phyloP scores from a whole-genome alignment of 2,797 vertebrate species.

The Eutrigla gurnardus region DNA sequence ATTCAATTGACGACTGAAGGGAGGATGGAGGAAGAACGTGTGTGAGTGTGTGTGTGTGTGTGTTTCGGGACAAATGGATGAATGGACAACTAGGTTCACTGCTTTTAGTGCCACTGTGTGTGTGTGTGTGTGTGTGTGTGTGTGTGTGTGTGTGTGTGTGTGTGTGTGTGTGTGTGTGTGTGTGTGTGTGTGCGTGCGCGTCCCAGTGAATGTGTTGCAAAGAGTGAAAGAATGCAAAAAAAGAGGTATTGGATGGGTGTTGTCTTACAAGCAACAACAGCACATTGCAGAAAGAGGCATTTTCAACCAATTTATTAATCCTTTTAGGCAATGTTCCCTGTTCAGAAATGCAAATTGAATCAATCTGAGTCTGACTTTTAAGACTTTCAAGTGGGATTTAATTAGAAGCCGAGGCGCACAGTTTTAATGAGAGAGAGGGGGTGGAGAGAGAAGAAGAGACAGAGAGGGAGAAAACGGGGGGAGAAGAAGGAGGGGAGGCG shows the following conservation, averaged over 20 bases:
- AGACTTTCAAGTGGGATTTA: conserved; percentile 90
- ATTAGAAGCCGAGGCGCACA: conserved; percentile 86
- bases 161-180: conserved; percentile 3
- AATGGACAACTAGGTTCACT: conserved; percentile 49
- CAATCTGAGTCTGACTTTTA: conserved; percentile 89
- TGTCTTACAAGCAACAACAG: conserved; percentile 82
- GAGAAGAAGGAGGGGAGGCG: conserved; percentile 32
- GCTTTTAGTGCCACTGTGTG: conserved; percentile 37
- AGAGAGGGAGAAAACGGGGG: conserved; percentile 50
- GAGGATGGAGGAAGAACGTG: conserved; percentile 36
- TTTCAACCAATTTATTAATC: conserved; percentile 88
- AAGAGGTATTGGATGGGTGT: conserved; percentile 68
- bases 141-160: not conserved
- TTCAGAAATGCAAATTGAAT: conserved; percentile 90
- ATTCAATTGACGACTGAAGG: conserved; percentile 66
- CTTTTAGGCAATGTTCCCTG: conserved; percentile 88
- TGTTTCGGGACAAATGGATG: conserved; percentile 49
- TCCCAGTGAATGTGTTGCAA: conserved; percentile 45
- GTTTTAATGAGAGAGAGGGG: conserved; percentile 88
- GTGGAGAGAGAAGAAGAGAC: conserved; percentile 70
- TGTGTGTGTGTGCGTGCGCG: conserved; percentile 1
- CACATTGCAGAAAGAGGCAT: conserved; percentile 81
- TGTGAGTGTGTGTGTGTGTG: conserved; percentile 2
- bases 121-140: conserved; percentile 1
- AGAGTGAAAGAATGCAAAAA: conserved; percentile 57